Conservation (phyloP, 2,113 vertebrate species). For the Prochilodus magdalenae region DNA sequence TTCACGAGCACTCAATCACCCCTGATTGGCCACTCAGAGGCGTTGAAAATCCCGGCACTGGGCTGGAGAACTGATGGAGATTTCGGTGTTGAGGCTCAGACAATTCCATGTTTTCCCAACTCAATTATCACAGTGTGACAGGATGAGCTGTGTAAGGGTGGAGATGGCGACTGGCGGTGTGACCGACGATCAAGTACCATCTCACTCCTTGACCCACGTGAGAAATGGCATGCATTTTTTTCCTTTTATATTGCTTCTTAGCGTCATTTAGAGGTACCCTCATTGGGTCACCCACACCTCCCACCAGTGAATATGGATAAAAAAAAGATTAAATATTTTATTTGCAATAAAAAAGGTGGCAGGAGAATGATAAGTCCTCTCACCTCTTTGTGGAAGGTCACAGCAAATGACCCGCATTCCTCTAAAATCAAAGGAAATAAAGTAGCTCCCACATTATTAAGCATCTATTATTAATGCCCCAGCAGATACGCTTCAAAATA, state of each 20-base stretch:
- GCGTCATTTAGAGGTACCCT: not conserved
- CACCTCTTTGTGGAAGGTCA: slow-evolving; percentile 48
- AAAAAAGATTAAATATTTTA: slow-evolving; percentile 64
- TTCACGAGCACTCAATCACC: slow-evolving; percentile 30
- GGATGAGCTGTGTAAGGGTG: not conserved
- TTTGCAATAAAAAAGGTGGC: slow-evolving; percentile 59
- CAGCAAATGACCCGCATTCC: slow-evolving; percentile 44
- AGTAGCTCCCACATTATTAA: slow-evolving; percentile 54
- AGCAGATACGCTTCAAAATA: slow-evolving; percentile 37
- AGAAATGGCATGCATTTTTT: not conserved
- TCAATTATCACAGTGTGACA: slow-evolving; percentile 26
- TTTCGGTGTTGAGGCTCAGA: not conserved
- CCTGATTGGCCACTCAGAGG: slow-evolving; percentile 39
- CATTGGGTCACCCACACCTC: slow-evolving; percentile 17
- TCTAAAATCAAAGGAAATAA: slow-evolving; percentile 46
- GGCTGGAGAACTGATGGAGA: slow-evolving; percentile 12
- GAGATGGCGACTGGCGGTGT: not conserved
- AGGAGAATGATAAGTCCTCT: slow-evolving; percentile 38
- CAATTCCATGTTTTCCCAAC: slow-evolving; percentile 13
- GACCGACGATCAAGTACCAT: not conserved
- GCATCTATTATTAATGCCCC: slow-evolving; percentile 58
- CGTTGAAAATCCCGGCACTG: slow-evolving; percentile 2
- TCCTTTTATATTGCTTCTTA: not conserved
- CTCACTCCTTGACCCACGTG: not conserved
- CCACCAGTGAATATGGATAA: slow-evolving; percentile 32